Base-by-base conservation (phyloP, 2,113 vertebrate species). In the Sialia sialis region DNA sequence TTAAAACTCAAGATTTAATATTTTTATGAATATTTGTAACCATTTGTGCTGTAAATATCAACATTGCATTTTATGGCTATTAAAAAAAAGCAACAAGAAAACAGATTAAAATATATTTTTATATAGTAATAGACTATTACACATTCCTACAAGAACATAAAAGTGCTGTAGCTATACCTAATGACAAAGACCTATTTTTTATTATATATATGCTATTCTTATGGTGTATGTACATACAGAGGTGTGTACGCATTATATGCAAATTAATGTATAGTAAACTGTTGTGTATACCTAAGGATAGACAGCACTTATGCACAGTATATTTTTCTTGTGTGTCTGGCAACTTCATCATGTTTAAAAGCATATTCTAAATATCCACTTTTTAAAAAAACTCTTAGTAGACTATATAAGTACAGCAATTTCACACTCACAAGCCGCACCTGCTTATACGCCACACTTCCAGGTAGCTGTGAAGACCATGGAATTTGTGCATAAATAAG, bases 21-120 rank as follows among this genome's bases (percentile, higher is more conserved):
- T 36, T 85, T 90, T 94, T 82, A 49, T 88, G 8, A 80, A 80
- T 90, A 80, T 87, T 84, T 74, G 6, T 13, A 80, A 81, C 3
- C 4, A 87, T 94, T 73, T 89, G 43, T 8, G 1, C 1, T 52
- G 59, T 67, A 90, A 77, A 92, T 64, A 6, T 83, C 39, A 95
- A 44, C 80, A 81, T 63, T 74, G 72, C 27, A 63, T 92, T 78
- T 90, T 90, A 92, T 36, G 25, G 6, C 9, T 59, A 17, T 92
- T 63, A 81, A 54, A 58, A 52, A 56, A 51, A 82, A 41, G 2
- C 3, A 63, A 86, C 84, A 74, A 62, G 22, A 77, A 81, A 88
- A 12, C 10, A 49, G 9, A 62, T 75, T 66, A 95, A 93, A 59
- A 87, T 59, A 52, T 74, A 89, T 85, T 48, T 15, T 12, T 88